Evolutionary conservation across 2,797 vertebrate species (phyloP), one percentile per base, ranked within the genome.

Genomic region (Meriones psammophilus): DNA sequence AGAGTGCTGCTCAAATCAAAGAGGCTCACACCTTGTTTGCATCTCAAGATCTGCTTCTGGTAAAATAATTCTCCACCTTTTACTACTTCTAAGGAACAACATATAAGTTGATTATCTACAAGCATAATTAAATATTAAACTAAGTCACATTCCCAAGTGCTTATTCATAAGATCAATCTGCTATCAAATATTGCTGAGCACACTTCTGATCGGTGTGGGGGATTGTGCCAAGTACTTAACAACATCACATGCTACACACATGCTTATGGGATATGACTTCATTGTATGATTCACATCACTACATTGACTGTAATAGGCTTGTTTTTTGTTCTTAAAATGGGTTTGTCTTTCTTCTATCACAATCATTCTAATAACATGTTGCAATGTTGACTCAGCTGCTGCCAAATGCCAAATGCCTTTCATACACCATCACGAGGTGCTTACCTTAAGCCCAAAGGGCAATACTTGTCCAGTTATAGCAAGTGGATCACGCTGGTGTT

Each of bases 301-400:
- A 64, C 30, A 28, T 36, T 79, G 79, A 64, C 62, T 74, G 5
- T 77, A 69, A 68, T 71, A 60, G 79, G 68, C 22, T 92, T 79
- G 12, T n/a, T 28, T 66, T 94, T 91, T 60, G 28, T 91, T 79
- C 86, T 73, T 88, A 54, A 46, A 62, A 24, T 54, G 46, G 62
- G 8, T 24, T 94, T 87, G 62, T 58, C 20, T 94, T 89, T 69
- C 73, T 89, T 95, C 73, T 92, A 2, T 76, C 24, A 39, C 39
- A 58, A 56, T n/a, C 10, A 50, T 88, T 93, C 68, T 85, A 66
- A 60, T 54, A 88, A 64, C 33, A 91, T 71, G 85, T 56, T 33
- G 60, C 91, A 92, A n/a, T 92, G 89, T 80, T 96, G 83, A 91
- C 78, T 94, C 95, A 92, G 73, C 85, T 92, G 92, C 39, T 18